Conservation (phyloP, 2,797 vertebrate species). For the Bryconaethiops microstoma region DNA sequence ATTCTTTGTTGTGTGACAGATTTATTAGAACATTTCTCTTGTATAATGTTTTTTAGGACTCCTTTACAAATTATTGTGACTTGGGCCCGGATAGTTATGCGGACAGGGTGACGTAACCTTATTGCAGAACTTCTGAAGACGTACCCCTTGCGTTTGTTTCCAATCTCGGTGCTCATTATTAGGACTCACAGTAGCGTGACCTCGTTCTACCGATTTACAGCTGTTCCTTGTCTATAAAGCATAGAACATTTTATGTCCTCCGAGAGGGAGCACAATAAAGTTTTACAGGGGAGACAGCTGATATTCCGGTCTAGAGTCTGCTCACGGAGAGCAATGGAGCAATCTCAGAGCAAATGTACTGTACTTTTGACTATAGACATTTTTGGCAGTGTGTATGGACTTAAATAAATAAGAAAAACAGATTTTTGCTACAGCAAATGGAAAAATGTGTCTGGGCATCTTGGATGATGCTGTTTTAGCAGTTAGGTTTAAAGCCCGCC, state of each 20-base stretch:
- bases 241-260: neutral
- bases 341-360: neutral
- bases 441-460: neutral
- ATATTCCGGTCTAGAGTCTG: neutral
- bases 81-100: neutral
- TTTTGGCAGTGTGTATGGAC: neutral
- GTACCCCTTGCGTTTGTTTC: constrained; percentile 24
- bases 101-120: constrained; percentile 18
- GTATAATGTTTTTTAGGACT: neutral
- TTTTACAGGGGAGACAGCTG: constrained; percentile 19
- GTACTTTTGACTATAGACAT: neutral
- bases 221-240: constrained; percentile 40
- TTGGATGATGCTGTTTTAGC: neutral
- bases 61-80: neutral
- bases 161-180: constrained; percentile 23
- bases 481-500: neutral
- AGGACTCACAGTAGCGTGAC: constrained; percentile 38
- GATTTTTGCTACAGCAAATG: neutral
- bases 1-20: neutral
- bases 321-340: neutral
- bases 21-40: neutral
- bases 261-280: constrained; percentile 6
- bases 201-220: constrained; percentile 11
- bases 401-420: too few relatives aligned
- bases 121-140: neutral